These are phyloP conservation scores for Phaethon lepturus DNA, from an alignment of 2,113 vertebrate genomes.

Conservation along the genomic window DNA sequence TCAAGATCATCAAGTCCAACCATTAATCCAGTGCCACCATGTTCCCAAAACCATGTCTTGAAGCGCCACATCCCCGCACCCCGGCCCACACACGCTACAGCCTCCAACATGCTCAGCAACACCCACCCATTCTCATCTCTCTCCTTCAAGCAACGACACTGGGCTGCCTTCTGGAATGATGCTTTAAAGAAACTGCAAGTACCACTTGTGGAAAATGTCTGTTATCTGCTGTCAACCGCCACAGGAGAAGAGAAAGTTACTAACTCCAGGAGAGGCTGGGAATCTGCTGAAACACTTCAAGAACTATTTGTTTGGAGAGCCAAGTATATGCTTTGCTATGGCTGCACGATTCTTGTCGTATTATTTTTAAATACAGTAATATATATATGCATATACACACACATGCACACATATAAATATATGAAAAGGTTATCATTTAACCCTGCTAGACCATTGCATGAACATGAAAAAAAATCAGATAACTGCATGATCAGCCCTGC, in stretches of 20 bases:
- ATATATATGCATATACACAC: neutral
- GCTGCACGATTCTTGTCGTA: neutral
- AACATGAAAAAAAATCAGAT: neutral
- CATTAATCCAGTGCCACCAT: no score
- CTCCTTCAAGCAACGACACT: neutral
- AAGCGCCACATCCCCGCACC: neutral
- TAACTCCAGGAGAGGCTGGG: neutral
- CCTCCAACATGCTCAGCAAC: neutral
- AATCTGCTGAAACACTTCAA: neutral
- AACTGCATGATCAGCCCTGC: neutral
- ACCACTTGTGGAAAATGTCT: neutral
- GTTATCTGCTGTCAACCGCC: neutral
- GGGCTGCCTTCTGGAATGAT: neutral
- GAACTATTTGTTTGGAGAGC: slow-evolving; percentile 4
- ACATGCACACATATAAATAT: neutral
- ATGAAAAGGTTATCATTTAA: neutral
- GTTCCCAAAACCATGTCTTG: no score
- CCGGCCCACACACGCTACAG: rapidly evolving
- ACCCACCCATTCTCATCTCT: neutral
- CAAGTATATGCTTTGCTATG: neutral
- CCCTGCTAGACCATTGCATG: neutral
- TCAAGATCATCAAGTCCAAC: no score
- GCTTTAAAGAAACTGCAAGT: neutral
- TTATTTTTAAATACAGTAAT: neutral
- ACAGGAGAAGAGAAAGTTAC: neutral